Base-by-base conservation (phyloP, 2,888 invertebrate genomes). In the Synanthedon vespiformis region DNA sequence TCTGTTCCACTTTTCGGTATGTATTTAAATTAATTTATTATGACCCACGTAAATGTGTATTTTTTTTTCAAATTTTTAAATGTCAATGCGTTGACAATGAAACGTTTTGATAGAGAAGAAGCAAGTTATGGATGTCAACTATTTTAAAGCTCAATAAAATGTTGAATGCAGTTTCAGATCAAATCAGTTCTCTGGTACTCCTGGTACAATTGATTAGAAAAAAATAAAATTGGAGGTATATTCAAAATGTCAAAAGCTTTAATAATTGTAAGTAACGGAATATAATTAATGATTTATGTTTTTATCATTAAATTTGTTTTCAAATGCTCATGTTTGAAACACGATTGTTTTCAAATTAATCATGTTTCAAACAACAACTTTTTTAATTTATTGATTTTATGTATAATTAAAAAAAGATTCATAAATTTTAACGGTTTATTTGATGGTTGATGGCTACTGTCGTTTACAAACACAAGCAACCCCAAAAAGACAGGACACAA, bases 61-160 rank as follows among this genome's bases (percentile, higher is more conserved):
- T 3, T 44, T 44, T n/a, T 10, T 34, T 2, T 34, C 8, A 44
- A 14, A 8, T 22, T 72, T 80, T 67, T 79, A 83, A 82, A 85
- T 83, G 81, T 74, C 77, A 85, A 84, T 82, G 61, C 74, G 76
- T 72, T 77, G 75, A 78, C 77, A 80, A 74, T 75, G 71, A 72
- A 74, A 72, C 76, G 73, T 74, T 61, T 73, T 74, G 72, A 75
- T 65, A 64, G 70, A 68, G 73, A 70, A 74, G 60, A 61, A 67
- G 68, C 34, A 34, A 34, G 10, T 34, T 68, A 67, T 64, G 64
- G 58, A 61, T 65, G 65, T 72, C 61, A 68, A 44, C 14, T 13
- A 22, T 16, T 48, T 10, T 48, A 48, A 48, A 8, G 8, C 16
- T 16, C 66, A 72, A 71, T 74, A 70, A 68, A 67, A 73, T 60